A percentile compares a stretch with the other conserved stretches of the same genome.
phyloP scores from a whole-genome alignment of 2,888 invertebrate genomes.

The Mesorhabditis sp. region DNA sequence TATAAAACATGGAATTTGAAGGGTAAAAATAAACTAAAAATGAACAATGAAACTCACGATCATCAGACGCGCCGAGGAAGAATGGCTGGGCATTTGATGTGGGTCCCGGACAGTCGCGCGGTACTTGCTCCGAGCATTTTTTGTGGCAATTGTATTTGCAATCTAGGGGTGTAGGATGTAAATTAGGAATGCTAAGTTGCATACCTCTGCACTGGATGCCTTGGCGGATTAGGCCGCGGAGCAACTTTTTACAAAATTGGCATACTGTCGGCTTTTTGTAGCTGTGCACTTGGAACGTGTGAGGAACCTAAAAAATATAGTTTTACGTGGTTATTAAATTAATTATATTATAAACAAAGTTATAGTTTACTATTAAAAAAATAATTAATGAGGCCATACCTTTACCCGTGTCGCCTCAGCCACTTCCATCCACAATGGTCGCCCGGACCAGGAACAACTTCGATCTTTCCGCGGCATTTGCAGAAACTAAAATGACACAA shows the following conservation, averaged over 20 bases:
- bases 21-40: background rate
- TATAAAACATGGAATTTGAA: background rate
- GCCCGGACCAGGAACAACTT: constrained; percentile 63
- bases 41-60: constrained; percentile 24
- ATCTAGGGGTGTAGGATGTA: constrained; percentile 60
- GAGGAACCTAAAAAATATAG: constrained; percentile 72
- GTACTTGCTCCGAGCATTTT: constrained; percentile 68
- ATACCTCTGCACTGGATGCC: constrained; percentile 86
- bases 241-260: constrained; percentile 87
- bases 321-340: background rate
- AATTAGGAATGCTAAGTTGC: background rate
- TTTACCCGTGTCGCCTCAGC: constrained; percentile 68
- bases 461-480: constrained; percentile 58
- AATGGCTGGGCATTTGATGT: constrained; percentile 32
- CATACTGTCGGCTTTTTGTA: constrained; percentile 96
- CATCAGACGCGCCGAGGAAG: constrained; percentile 35
- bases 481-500: constrained; percentile 42
- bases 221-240: constrained; percentile 85
- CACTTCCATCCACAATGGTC: constrained; percentile 72
- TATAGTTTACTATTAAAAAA: too few relatives aligned
- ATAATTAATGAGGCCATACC: constrained; percentile 40
- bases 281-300: constrained; percentile 91
- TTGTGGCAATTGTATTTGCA: constrained; percentile 93
- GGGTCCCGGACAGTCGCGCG: constrained; percentile 57
- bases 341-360: background rate